A percentile compares a stretch with the other conserved stretches of the same genome.
These are phyloP conservation scores for Automeris io DNA, from an alignment of 2,888 invertebrate species.

Conservation along the genomic window DNA sequence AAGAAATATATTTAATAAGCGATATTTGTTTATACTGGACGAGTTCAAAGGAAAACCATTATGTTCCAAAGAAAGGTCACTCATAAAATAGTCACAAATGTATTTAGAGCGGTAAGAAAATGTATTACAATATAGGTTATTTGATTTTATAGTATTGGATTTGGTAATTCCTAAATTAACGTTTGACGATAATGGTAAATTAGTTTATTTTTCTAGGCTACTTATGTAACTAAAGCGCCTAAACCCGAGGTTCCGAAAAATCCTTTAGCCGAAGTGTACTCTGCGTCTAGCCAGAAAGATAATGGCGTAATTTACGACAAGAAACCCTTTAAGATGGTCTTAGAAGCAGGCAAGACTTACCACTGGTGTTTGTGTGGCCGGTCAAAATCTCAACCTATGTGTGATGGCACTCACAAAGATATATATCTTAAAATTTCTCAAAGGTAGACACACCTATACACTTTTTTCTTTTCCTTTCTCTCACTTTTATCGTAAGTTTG, in stretches of 20 bases:
- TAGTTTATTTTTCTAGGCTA: slow-evolving; percentile 28
- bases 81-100: not conserved
- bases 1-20: too few species aligned
- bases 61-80: not conserved
- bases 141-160: too few species aligned
- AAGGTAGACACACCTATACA: slow-evolving; percentile 54
- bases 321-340: slow-evolving; percentile 88
- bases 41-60: too few species aligned
- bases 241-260: slow-evolving; percentile 82
- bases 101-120: slow-evolving; percentile 4
- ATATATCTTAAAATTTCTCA: slow-evolving; percentile 83
- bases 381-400: slow-evolving; percentile 94
- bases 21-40: too few species aligned
- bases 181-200: not conserved
- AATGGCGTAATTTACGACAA: slow-evolving; percentile 91
- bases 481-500: not conserved
- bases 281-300: slow-evolving; percentile 78
- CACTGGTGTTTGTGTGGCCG: slow-evolving; percentile 96
- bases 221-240: slow-evolving; percentile 53
- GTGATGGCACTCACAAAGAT: slow-evolving; percentile 94
- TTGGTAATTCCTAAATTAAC: slow-evolving; percentile 53
- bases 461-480: not conserved
- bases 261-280: slow-evolving; percentile 75
- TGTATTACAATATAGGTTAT: slow-evolving; percentile 6
- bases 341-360: slow-evolving; percentile 87